Base-by-base conservation (phyloP, 37 sponge, comb jelly and placozoan species). In the Oopsacas minuta region DNA sequence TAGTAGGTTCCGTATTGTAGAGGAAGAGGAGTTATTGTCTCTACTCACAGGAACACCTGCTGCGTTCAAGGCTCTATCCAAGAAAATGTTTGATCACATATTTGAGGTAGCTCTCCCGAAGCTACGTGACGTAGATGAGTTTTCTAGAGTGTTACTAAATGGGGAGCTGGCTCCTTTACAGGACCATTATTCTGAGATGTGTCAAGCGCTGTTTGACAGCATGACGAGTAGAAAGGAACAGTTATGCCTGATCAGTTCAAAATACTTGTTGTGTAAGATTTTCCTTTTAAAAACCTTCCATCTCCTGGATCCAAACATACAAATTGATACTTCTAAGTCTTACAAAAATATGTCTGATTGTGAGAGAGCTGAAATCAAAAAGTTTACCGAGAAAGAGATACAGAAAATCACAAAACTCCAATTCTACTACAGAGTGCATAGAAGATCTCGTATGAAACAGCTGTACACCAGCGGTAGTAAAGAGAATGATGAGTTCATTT, bases 201-300 rank as follows among this genome's bases (percentile, higher is more conserved):
- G 75, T n/a, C 75, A 61, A 34, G 75, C 75, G 22, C 75, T 61
- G 75, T 61, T 61, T 34, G 75, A 61, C 75, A 61, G 30, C 30
- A 25, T 61, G 5, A 10, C 30, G 28, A 61, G 75, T 34, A 34
- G 28, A 5, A 61, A 61, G 30, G 75, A 61, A 10, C 20, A n/a
- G 30, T 5, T 61, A 5, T 61, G 75, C 28, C 75, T 61, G 28
- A 10, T 61, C 1, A 10, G 30, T n/a, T 25, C 28, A 25, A 61
- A 61, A 34, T 61, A 61, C 75, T n/a, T 61, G 75, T 34, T 61
- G 3, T 61, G 75, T 34, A 61, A 61, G 22, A 3, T 20, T 3
- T 61, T 61, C 75, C 75, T 61, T 25, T n/a, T 61, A 5, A 12
- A 61, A 25, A 61, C 75, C 75, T 61, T 61, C 75, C 7, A 12